Evolutionary conservation across 2,113 vertebrate genomes (phyloP).

Genomic region (Silurus asotus): DNA sequence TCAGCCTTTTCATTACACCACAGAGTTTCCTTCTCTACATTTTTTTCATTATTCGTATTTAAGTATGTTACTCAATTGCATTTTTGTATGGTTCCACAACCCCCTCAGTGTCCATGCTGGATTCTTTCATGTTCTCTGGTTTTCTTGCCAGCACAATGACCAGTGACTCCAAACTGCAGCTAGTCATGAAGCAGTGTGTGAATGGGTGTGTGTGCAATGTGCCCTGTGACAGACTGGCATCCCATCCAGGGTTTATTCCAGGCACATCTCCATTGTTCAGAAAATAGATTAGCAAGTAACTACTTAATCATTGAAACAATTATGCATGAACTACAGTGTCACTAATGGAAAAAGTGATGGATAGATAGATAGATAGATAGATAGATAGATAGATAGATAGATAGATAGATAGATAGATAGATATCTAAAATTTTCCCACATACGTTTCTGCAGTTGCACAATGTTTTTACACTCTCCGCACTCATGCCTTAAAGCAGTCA

Average conservation of each 20-base stretch:
- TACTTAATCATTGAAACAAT: background rate
- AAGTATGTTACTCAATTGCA: background rate
- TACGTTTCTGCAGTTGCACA: background rate
- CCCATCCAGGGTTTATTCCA: background rate
- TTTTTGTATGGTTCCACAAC: background rate
- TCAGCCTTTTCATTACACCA: background rate
- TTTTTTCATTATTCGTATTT: background rate
- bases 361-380: too few species aligned
- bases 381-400: too few species aligned
- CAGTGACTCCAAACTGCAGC: background rate
- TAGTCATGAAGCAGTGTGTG: background rate
- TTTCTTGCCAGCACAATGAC: background rate
- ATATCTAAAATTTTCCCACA: background rate
- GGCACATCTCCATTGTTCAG: background rate
- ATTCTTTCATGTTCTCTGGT: background rate
- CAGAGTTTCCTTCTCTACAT: background rate
- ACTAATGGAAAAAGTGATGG: background rate
- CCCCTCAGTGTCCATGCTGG: background rate
- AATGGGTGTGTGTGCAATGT: background rate
- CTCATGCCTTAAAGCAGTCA: background rate
- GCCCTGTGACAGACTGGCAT: background rate
- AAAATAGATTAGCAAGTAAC: background rate
- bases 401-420: too few species aligned
- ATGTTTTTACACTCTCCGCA: background rate
- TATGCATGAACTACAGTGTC: background rate